A percentile compares a stretch with the other conserved stretches of the same genome.
These are phyloP conservation scores for Siniperca knerii DNA, from an alignment of 2,113 vertebrate genomes.

Conservation along the genomic window DNA sequence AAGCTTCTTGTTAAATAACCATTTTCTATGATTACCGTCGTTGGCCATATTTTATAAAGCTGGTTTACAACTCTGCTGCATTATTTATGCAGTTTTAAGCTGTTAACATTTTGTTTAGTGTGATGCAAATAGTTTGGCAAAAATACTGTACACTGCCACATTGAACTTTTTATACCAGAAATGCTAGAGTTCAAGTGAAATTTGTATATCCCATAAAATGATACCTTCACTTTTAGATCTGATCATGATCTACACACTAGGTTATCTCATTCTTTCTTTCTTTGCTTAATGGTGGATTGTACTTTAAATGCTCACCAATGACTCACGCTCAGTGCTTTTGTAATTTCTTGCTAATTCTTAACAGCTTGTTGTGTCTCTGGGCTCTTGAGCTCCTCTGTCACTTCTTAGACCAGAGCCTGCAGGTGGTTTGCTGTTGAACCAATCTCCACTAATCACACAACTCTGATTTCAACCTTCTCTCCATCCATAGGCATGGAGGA, in stretches of 20 bases:
- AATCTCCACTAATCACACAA: constrained; percentile 39
- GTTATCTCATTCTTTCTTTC: neutral
- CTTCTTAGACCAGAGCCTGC: constrained; percentile 24
- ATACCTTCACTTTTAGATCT: neutral
- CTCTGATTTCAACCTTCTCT: constrained; percentile 50
- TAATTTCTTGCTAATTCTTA: constrained; percentile 34
- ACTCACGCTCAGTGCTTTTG: constrained; percentile 3
- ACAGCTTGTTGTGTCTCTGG: constrained; percentile 16
- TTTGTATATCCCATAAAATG: neutral
- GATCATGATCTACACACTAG: neutral
- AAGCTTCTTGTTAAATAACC: neutral
- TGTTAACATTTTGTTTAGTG: neutral
- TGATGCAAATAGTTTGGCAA: neutral
- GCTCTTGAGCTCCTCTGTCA: constrained; percentile 13
- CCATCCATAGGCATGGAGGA: constrained; percentile 62
- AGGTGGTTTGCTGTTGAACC: constrained; percentile 35
- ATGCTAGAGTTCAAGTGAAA: neutral
- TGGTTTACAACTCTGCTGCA: neutral
- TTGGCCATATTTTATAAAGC: neutral
- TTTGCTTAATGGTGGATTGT: constrained; percentile 28
- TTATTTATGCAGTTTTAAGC: neutral
- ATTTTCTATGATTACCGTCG: neutral
- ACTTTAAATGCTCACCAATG: constrained; percentile 10
- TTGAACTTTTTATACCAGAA: neutral
- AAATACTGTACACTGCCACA: neutral